Evolutionary conservation across 2,888 invertebrate genomes (phyloP).

Genomic region (Tetrapedia diversipes): DNA sequence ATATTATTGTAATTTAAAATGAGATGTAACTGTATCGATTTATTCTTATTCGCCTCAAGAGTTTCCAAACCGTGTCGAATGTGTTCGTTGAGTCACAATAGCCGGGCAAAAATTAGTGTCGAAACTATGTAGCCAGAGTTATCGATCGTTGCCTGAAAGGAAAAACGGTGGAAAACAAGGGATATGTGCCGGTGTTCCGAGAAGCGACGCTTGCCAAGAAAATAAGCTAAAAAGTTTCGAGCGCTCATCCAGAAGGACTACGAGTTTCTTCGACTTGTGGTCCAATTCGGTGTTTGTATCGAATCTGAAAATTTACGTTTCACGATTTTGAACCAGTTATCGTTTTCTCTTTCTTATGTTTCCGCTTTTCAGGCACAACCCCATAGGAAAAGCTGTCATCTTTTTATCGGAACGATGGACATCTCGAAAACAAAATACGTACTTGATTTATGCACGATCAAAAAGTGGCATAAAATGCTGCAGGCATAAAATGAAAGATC

Average conservation of each 20-base stretch:
- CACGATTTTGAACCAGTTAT: slow-evolving; percentile 13
- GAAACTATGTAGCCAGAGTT: not conserved
- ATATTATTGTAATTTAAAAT: no score
- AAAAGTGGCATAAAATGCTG: no score
- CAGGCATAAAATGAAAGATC: no score
- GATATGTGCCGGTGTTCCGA: slow-evolving; percentile 25
- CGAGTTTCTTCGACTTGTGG: slow-evolving; percentile 14
- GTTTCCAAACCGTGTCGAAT: not conserved
- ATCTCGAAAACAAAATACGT: no score
- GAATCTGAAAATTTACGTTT: slow-evolving; percentile 26
- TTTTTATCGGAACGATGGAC: no score
- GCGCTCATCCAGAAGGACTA: slow-evolving; percentile 4
- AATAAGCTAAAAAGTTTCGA: slow-evolving; percentile 43
- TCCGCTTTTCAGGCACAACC: no score
- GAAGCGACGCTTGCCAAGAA: slow-evolving; percentile 39
- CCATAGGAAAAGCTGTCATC: no score
- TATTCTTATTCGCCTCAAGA: no score
- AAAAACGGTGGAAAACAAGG: slow-evolving; percentile 25
- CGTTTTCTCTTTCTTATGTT: not conserved
- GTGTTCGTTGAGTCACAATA: not conserved
- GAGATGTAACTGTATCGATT: no score
- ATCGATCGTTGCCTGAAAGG: not conserved
- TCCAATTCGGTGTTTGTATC: slow-evolving; percentile 6
- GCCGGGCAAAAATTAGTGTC: not conserved
- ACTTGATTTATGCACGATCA: no score